Base-by-base conservation (phyloP, 2,113 vertebrate species). In the Hoplias malabaricus region DNA sequence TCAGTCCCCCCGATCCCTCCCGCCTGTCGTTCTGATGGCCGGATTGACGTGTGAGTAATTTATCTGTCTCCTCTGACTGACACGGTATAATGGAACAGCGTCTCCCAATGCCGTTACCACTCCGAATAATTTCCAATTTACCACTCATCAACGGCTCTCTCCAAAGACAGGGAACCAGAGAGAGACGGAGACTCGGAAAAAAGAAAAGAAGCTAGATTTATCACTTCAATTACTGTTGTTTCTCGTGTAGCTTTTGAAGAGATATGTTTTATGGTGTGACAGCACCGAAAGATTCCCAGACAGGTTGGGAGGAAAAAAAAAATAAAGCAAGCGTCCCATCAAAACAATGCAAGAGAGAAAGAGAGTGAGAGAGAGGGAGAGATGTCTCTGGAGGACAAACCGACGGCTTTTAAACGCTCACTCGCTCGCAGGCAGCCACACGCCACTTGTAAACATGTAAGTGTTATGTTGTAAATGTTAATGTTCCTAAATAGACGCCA, bases 121-220 rank as follows among this genome's bases (percentile, higher is more conserved):
- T 90, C 86, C 81, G 92, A 93, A 93, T 93, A 91, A 92, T 94
- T 94, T 96, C 93, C 95, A 94, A 94, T 94, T 95, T 93, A 92
- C 92, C 91, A 88, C 94, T 95, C 93, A 94, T 95, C 93, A 93
- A 89, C 92, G 90, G 92, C 87, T 92, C 91, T 90, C 91, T 82
- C 84, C 86, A 86, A 84, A 82, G 86, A 84, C 85, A 81, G 73
- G 70, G 76, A 85, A 77, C 76, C 9, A 75, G 77, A 48, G 56
- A 69, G 74, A 69, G 62, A 80, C 29, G 27, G 70, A 13, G 66
- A 78, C 21, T 3, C 2, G 8, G 13, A 8, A 0, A 36, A 16
- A 71, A 85, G n/a, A n/a, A 92, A 78, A 79, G 88, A 90, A 89
- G 89, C 75, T 82, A 89, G 90, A 93, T 93, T 93, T 92, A 92